Evolutionary conservation across 1,140 invertebrate genomes (phyloP), one percentile per base, ranked within the genome.

Genomic region (Leptinotarsa defecta): DNA sequence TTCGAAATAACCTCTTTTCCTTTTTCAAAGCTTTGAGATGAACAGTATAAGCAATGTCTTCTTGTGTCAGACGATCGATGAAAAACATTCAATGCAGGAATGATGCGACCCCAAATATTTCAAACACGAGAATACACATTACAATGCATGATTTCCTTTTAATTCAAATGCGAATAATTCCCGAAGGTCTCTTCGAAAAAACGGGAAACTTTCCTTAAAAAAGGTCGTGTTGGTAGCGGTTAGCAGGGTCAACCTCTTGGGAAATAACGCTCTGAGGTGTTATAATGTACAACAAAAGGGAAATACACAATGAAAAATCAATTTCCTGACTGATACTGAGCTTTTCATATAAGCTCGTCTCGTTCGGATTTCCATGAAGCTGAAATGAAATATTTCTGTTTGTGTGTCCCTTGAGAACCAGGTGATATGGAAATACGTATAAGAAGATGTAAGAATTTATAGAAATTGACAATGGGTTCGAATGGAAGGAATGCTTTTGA

Each of bases 271-370:
- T 67, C 64, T 22, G n/a, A 67, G 64, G 64, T 67, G 64, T 34
- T 67, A 67, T 67, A 67, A 67, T 67, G 24, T 67, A 34, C 64
- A 67, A 67, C 15, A 67, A 57, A 67, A 22, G 27, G 64, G 22
- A 67, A 67, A 67, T 67, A 20, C 22, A 67, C 64, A 67, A 67
- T 67, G 64, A 67, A 67, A 67, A 67, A 67, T 67, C 64, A 67
- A 67, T 67, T 67, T 67, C 64, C 64, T 20, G 20, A 20, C 20
- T 67, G 22, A 24, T 67, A 15, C 27, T 67, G n/a, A 24, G 64
- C 64, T 67, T 67, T 22, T 15, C 64, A 22, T 67, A 24, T 67
- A 17, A 34, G 27, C 20, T 34, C 64, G 52, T 57, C 20, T 34
- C 64, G 52, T 57, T 57, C 52, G 52, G 15, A 57, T 57, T 57